phyloP scores from a whole-genome alignment of 2,797 vertebrate species.

The Chiloscyllium punctatum region DNA sequence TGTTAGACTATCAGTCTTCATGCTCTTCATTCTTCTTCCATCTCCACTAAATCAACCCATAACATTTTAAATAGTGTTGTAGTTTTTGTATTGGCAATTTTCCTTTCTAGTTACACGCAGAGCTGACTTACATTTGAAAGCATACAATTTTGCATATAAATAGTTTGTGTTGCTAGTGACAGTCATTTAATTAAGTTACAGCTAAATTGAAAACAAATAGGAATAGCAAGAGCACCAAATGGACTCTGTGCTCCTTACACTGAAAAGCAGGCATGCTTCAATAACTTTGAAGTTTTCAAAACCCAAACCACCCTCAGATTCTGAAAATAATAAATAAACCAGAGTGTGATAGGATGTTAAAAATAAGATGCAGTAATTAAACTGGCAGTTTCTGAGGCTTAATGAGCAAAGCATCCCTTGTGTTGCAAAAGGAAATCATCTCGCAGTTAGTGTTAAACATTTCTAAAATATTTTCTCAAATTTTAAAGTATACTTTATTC shows the following conservation, averaged over 20 bases:
- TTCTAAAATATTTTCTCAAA: background rate
- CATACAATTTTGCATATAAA: background rate
- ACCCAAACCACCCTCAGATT: background rate
- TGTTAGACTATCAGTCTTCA: too few species aligned
- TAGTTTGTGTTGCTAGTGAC: background rate
- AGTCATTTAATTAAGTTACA: background rate
- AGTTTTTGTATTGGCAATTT: too few species aligned
- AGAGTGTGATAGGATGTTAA: background rate
- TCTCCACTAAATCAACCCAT: too few species aligned
- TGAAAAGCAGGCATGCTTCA: background rate
- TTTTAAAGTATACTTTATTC: conserved; percentile 28
- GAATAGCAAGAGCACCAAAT: background rate
- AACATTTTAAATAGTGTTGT: too few species aligned
- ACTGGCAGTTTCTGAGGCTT: background rate
- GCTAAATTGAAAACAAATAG: background rate
- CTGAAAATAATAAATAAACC: background rate
- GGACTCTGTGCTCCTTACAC: background rate
- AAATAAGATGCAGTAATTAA: background rate
- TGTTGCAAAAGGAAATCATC: background rate
- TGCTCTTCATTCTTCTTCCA: too few species aligned
- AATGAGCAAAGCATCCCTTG: background rate
- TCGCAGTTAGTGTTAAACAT: background rate
- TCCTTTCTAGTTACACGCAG: background rate
- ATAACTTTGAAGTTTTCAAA: background rate
- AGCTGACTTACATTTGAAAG: background rate